Percentiles rank a stretch among this genome's conserved stretches.
These are phyloP conservation scores for Heliothis peltigera DNA, from an alignment of 2,888 invertebrate species.

Conservation along the genomic window DNA sequence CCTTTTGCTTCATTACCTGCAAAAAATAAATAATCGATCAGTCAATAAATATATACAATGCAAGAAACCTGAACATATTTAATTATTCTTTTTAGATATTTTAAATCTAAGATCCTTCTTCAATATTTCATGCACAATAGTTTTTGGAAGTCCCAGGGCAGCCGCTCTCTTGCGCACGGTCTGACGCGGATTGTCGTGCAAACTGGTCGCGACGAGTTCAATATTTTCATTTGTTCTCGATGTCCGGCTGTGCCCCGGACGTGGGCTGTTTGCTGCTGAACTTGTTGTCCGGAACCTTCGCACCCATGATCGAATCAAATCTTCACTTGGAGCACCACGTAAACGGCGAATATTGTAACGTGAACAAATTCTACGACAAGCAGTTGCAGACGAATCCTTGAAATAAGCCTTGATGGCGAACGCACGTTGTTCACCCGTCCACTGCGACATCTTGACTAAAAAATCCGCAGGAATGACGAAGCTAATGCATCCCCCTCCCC, in stretches of 20 bases:
- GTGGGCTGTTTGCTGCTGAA: conserved; percentile 39
- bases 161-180: too few relatives aligned
- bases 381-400: conserved; percentile 43
- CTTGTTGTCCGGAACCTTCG: conserved; percentile 48
- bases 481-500: conserved; percentile 2
- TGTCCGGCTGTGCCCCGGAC: conserved; percentile 51
- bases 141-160: conserved; percentile 40
- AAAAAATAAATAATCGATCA: too few relatives aligned
- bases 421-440: conserved; percentile 37
- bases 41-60: too few relatives aligned
- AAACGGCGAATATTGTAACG: conserved; percentile 50
- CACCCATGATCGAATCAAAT: conserved; percentile 58
- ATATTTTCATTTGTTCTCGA: conserved; percentile 51
- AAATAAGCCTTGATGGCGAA: conserved; percentile 50
- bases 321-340: conserved; percentile 54
- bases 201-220: conserved; percentile 45
- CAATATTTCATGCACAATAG: conserved; percentile 46
- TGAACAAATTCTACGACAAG: conserved; percentile 53
- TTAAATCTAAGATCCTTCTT: conserved; percentile 12
- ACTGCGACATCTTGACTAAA: conserved; percentile 49
- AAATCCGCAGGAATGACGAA: conserved; percentile 29
- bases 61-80: too few relatives aligned
- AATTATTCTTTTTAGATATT: too few relatives aligned
- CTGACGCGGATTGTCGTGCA: conserved; percentile 33
- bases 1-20: too few relatives aligned